These are phyloP conservation scores for Epiblema foenella DNA, from an alignment of 2,888 invertebrate genomes.

Conservation along the genomic window DNA sequence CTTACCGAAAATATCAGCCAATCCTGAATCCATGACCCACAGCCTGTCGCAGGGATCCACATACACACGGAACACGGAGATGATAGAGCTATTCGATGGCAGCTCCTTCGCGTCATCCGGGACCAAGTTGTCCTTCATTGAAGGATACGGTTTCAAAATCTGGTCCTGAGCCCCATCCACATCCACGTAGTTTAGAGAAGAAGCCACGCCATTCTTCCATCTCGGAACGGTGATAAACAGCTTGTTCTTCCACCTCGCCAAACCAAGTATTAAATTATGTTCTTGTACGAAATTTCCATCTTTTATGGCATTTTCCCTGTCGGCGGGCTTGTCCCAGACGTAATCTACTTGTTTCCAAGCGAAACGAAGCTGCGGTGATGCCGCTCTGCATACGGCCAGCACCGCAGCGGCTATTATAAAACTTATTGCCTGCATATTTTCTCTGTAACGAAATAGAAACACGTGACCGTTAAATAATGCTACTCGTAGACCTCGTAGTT, in stretches of 20 bases:
- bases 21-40: constrained; percentile 93
- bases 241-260: constrained; percentile 89
- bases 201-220: constrained; percentile 89
- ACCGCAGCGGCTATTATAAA: constrained; percentile 63
- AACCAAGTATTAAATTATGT: constrained; percentile 89
- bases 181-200: constrained; percentile 88
- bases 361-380: constrained; percentile 86
- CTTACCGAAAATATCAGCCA: constrained; percentile 89
- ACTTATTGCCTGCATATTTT: constrained; percentile 62
- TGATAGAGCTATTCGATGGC: constrained; percentile 85
- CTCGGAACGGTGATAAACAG: constrained; percentile 88
- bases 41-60: constrained; percentile 91
- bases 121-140: constrained; percentile 91
- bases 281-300: constrained; percentile 85
- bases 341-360: constrained; percentile 89
- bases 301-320: constrained; percentile 85
- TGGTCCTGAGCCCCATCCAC: constrained; percentile 88
- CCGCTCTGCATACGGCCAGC: constrained; percentile 66
- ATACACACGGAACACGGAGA: constrained; percentile 90
- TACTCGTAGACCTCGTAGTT: neutral
- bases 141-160: constrained; percentile 89
- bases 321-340: constrained; percentile 86
- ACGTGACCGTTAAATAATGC: constrained; percentile 16
- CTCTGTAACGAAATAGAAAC: constrained; percentile 54
- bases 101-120: constrained; percentile 78